Base-by-base conservation (phyloP, 2,113 vertebrate genomes). In the Crotalus viridis region DNA sequence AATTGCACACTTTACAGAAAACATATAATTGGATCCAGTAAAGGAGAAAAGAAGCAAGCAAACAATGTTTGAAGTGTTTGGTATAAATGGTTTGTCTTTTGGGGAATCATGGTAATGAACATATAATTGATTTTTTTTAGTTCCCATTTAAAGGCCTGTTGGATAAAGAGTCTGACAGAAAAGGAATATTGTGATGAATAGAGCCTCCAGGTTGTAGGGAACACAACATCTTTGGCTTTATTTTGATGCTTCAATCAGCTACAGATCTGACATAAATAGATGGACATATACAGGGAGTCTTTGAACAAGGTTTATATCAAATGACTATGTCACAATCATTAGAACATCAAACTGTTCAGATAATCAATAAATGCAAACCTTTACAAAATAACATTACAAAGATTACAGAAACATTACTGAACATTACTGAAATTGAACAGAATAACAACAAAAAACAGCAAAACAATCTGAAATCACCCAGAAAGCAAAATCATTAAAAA, bases 101-200 rank as follows among this genome's bases (percentile, higher is more conserved):
- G 24, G 87, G 13, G 39, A 88, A 55, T 61, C 59, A 28, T 15
- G n/a, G 33, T 21, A 74, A 26, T 92, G 91, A 46, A 74, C 74
- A 48, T 88, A 89, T 74, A 81, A 89, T 92, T 74, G 48, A n/a
- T 52, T 92, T 92, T 91, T 64, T 64, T 69, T 15, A 48, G 87
- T 57, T 33, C 57, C 2, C 85, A 43, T 86, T 92, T 86, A 46
- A 87, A 91, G 56, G 28, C 21, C 2, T 26, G 28, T 43, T 89
- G 12, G n/a, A 24, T 52, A 88, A 69, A 92, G 26, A 92, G 43
- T 54, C 57, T 74, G 91, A 55, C 19, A 88, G 57, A 55, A 92
- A 69, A 69, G 33, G 8, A 64, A 69, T 52, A 39, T 81, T 54
- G 54, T 57, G 39, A 48, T 43, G 55, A 43, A 91, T 15, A 48